Conservation (phyloP, 2,797 vertebrate genomes). For the Sarcoramphus papa region DNA sequence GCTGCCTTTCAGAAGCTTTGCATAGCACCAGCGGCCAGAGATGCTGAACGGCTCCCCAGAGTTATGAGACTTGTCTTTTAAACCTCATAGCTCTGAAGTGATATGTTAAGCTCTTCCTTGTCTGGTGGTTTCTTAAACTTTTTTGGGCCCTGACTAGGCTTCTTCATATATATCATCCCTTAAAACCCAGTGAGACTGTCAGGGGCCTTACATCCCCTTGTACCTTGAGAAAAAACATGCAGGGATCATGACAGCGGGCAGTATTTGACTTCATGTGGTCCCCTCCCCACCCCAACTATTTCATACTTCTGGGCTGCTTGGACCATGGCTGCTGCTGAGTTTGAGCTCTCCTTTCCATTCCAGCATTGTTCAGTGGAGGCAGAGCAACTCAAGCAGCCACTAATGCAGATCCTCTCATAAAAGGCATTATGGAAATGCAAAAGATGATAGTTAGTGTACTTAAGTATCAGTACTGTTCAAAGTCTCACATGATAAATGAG, state of each 20-base stretch:
- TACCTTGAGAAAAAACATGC: neutral
- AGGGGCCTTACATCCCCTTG: neutral
- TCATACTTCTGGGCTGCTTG: neutral
- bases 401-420: neutral
- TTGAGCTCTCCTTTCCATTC: neutral
- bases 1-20: neutral
- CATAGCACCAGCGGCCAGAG: neutral
- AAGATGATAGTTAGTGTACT: neutral
- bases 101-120: neutral
- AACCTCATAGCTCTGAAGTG: neutral
- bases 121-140: neutral
- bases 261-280: neutral
- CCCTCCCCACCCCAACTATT: neutral
- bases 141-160: neutral
- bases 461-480: neutral
- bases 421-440: neutral
- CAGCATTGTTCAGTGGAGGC: neutral
- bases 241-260: neutral
- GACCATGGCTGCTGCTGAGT: neutral
- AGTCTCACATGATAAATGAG: neutral
- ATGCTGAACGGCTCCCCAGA: neutral
- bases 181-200: neutral
- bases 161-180: neutral
- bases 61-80: neutral
- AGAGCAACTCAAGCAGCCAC: neutral